Base-by-base conservation (phyloP, 2,113 vertebrate genomes). In the Calonectris borealis region DNA sequence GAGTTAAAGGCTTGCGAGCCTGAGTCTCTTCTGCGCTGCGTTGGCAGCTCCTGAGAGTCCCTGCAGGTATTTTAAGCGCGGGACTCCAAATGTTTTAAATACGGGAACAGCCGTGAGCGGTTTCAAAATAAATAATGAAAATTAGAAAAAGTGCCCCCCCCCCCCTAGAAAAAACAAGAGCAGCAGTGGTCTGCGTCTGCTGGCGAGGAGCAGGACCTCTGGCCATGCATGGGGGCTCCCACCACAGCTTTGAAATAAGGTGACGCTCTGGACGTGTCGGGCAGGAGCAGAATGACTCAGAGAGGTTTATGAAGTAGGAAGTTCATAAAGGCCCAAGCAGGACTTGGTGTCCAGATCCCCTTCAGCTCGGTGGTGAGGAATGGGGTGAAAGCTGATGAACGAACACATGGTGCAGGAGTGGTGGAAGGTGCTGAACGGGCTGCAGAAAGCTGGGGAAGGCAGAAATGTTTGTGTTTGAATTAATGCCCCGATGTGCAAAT, bases 271-370 rank as follows among this genome's bases (percentile, higher is more conserved):
- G 68, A 54, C 8, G 4, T 5, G 51, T 15, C 0, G 1, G 75
- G 86, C 51, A 76, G 79, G 66, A 88, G 71, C 58, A 60, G 83
- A 91, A 44, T 81, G 62, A 92, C 38, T 91, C 86, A 51, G 76
- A 82, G 86, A 81, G 40, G 77, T 94, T 93, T 94, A 60, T 66
- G 92, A 86, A 93, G 40, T 20, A 60, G 90, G 88, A 90, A 93
- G 55, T 85, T 85, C 92, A 65, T 55, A 83, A 88, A 95, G 81
- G 9, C 27, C 62, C 27, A 69, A 14, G 15, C 34, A 90, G 64
- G 55, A 26, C 51, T 90, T 65, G 62, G 58, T 88, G 80, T 84
- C 83, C 92, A 84, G 85, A 44, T 78, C 55, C 57, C 81, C 91
- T 81, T 93, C 87, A 91, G 21, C 72, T 80, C 21, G 0, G 29